Base-by-base conservation (phyloP, 2,113 vertebrate genomes). In the Brachypodius melanocephalos region DNA sequence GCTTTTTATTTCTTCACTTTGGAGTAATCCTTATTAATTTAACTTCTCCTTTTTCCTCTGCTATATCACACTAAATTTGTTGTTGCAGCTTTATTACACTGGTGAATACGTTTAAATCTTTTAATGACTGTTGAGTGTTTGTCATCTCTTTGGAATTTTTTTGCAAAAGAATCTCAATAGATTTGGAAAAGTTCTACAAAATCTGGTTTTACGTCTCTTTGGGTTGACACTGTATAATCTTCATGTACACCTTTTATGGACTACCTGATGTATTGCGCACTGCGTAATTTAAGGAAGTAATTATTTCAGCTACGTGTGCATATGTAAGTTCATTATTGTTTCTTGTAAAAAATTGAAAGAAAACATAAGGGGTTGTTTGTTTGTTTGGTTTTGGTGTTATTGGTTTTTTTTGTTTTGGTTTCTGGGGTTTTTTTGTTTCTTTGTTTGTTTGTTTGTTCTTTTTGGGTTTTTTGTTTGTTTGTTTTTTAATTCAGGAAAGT, bases 81-180 rank as follows among this genome's bases (percentile, higher is more conserved):
- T 84, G 16, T n/a, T 71, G 24, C 4, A 40, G 7, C 55, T 71
- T 71, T 52, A 46, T 5, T 77, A 14, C 14, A 45, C 4, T 65
- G 43, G n/a, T 63, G 61, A 89, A 28, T 91, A 52, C 17, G 86
- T 85, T 43, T 1, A 51, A 67, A 46, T 80, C 26, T 62, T 74
- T 81, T 75, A 19, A 45, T 59, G 17, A 40, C 8, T 0, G 0
- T 32, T 22, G 6, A 74, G 31, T 25, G 6, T 2, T 69, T 77
- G 8, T 34, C 0, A 21, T 46, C 20, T 58, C 14, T 59, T 74
- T 22, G 34, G 45, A 55, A 59, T 72, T 51, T 61, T 22, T 69
- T 42, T 90, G 42, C 11, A 73, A n/a, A 25, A 45, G 13, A 42
- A 21, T 76, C 63, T 85, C 24, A 42, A 2, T 6, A 45, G 21